Percentiles rank a stretch among this genome's conserved stretches.
These are phyloP conservation scores for Stratiomys singularior DNA, from an alignment of 2,888 invertebrate genomes.

Conservation along the genomic window DNA sequence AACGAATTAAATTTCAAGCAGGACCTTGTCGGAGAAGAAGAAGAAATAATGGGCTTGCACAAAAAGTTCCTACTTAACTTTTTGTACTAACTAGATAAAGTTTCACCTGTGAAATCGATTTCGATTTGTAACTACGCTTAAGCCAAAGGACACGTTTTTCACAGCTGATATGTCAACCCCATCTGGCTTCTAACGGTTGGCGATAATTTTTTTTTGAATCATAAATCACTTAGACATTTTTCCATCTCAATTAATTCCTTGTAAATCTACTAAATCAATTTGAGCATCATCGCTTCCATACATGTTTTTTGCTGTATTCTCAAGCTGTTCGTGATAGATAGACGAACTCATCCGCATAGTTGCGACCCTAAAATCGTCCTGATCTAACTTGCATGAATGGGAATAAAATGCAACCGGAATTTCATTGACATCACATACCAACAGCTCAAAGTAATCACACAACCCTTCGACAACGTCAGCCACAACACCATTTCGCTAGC, in stretches of 20 bases:
- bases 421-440: slow-evolving; percentile 7
- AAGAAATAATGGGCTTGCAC: no score
- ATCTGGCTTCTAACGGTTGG: no score
- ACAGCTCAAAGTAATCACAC: background rate
- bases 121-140: no score
- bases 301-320: background rate
- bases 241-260: slow-evolving; percentile 47
- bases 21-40: no score
- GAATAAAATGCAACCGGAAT: slow-evolving; percentile 26
- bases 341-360: no score
- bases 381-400: slow-evolving; percentile 3
- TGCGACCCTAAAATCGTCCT: background rate
- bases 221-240: slow-evolving; percentile 47
- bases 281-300: slow-evolving; percentile 30
- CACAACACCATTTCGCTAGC: slow-evolving; percentile 13
- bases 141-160: no score
- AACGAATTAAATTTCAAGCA: no score
- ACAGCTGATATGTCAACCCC: no score
- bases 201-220: no score
- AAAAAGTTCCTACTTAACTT: no score
- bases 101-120: no score
- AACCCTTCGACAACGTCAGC: slow-evolving; percentile 35
- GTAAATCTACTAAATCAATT: slow-evolving; percentile 47
- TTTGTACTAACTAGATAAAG: no score
- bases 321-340: background rate